phyloP scores from a whole-genome alignment of 2,113 vertebrate species.

The Pimephales promelas region DNA sequence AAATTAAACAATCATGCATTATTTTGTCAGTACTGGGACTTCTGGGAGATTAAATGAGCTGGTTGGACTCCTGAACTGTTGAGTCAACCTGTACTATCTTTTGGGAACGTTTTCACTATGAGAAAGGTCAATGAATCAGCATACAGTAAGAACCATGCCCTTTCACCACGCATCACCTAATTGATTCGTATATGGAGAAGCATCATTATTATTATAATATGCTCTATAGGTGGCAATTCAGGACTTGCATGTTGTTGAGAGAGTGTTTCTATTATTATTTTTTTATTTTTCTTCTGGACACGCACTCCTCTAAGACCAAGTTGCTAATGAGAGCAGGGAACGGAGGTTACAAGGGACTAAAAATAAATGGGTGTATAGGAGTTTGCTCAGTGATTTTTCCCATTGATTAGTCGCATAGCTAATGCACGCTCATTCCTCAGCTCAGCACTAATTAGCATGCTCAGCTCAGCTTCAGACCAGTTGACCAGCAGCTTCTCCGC shows the following conservation, averaged over 20 bases:
- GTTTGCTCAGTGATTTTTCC: slow-evolving; percentile 94
- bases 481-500: slow-evolving; percentile 75
- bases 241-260: slow-evolving; percentile 21
- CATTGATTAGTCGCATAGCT: slow-evolving; percentile 95
- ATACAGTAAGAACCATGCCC: slow-evolving; percentile 6
- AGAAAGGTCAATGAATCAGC: slow-evolving; percentile 30
- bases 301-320: slow-evolving; percentile 49
- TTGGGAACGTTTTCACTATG: not conserved
- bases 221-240: slow-evolving; percentile 29
- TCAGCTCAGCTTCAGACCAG: slow-evolving; percentile 76
- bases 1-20: not conserved
- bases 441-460: slow-evolving; percentile 88
- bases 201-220: slow-evolving; percentile 40
- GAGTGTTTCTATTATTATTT: not conserved
- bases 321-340: slow-evolving; percentile 58
- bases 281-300: slow-evolving; percentile 30
- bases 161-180: slow-evolving; percentile 26
- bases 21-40: not conserved
- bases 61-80: not conserved
- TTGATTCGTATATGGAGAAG: slow-evolving; percentile 31
- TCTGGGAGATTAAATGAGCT: slow-evolving; percentile 10
- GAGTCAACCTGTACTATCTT: not conserved
- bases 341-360: slow-evolving; percentile 70
- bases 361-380: slow-evolving; percentile 88
- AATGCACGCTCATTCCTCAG: slow-evolving; percentile 92